phyloP scores from a whole-genome alignment of 2,888 invertebrate genomes.

The Tubulanus polymorphus region DNA sequence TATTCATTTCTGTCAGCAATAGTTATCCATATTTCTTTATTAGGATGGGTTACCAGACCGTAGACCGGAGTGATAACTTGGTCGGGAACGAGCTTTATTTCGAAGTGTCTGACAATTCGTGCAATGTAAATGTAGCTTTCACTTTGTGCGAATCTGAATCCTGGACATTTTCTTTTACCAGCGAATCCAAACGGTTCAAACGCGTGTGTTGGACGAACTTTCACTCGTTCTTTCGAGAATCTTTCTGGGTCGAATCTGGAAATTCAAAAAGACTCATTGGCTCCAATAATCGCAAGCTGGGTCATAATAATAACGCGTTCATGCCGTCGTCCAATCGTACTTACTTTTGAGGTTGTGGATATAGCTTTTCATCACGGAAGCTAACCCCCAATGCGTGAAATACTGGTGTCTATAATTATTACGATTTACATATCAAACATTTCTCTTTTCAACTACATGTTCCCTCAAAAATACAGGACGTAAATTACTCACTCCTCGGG shows the following conservation, averaged over 20 bases:
- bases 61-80: constrained; percentile 42
- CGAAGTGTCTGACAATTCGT: constrained; percentile 37
- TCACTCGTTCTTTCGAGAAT: constrained; percentile 33
- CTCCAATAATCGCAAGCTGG: no score
- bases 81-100: constrained; percentile 42
- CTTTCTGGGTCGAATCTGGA: constrained; percentile 51
- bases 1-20: no score
- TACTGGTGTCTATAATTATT: constrained; percentile 49
- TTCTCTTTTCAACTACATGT: no score
- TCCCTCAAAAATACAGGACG: no score
- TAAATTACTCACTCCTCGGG: constrained; percentile 42
- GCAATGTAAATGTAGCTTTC: constrained; percentile 36
- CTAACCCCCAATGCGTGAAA: constrained; percentile 51
- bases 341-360: constrained; percentile 46
- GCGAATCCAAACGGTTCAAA: constrained; percentile 53
- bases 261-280: no score
- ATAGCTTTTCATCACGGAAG: constrained; percentile 37
- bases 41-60: constrained; percentile 49
- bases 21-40: constrained; percentile 51
- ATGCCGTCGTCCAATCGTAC: no score
- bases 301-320: no score
- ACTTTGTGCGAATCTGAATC: constrained; percentile 35
- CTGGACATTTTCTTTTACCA: constrained; percentile 46
- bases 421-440: no score
- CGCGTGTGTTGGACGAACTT: constrained; percentile 27